Base-by-base conservation (phyloP, 2,113 vertebrate genomes). In the Anarrhichthys ocellatus region DNA sequence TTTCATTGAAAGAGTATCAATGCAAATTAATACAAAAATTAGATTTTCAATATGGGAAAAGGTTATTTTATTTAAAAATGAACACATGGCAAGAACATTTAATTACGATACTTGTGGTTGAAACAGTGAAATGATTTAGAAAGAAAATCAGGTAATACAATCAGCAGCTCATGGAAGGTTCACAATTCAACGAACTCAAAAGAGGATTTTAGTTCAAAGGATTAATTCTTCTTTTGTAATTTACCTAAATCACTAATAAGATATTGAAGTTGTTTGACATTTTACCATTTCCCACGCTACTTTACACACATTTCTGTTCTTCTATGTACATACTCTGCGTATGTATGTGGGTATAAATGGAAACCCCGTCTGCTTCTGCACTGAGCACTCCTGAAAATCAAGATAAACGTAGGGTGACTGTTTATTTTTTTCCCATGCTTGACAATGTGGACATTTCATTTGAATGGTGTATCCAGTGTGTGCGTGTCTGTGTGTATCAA, bases 381-480 rank as follows among this genome's bases (percentile, higher is more conserved):
- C 58, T 56, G 22, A 20, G 13, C 32, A 29, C 46, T 80, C 65
- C 50, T 56, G 17, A 78, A 84, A 79, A 46, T 50, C 62, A 83
- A 77, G 20, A 76, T 59, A 56, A n/a, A 66, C 34, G 46, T 18
- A 4, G n/a, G 73, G 54, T 54, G 59, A 52, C 29, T 36, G 70
- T 52, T 63, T 46, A 73, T 79, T 40, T 50, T n/a, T 58, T 67
- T 76, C 32, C 54, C 13, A 1, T 40, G 32, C 27, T 22, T 10
- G 0, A 44, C 48, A 73, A 6, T 56, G 17, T 68, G 52, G 38
- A 64, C 24, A 71, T 61, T 36, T 80, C n/a, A 63, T 59, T 24
- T 36, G 11, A 67, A 54, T n/a, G 44, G 44, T 46, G 1, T 38
- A 73, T 58, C 46, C 36, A 81, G 40, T 38, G 34, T 42, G 48